Evolutionary conservation across 2,888 invertebrate species (phyloP).

Genomic region (Nomada ruficornis): DNA sequence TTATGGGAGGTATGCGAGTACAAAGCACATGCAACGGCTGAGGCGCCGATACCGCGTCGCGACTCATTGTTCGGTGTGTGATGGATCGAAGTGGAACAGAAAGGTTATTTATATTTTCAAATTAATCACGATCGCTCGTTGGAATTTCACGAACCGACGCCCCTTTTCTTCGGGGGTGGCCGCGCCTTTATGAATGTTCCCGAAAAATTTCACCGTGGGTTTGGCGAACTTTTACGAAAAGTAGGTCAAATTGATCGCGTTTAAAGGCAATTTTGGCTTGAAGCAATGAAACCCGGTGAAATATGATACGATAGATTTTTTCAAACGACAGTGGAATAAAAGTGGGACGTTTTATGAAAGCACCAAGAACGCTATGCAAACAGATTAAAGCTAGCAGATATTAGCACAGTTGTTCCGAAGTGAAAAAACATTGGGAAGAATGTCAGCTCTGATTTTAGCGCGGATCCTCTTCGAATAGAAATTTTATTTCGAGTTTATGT

Average conservation of each 20-base stretch:
- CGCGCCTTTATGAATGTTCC: conserved; percentile 6
- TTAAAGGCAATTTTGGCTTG: too few species aligned
- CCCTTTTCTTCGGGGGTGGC: conserved; percentile 25
- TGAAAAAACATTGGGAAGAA: not conserved
- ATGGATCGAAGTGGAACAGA: conserved; percentile 71
- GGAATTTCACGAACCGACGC: conserved; percentile 26
- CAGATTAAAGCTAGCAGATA: not conserved
- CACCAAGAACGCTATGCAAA: not conserved
- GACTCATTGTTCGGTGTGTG: conserved; percentile 53
- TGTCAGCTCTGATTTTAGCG: not conserved
- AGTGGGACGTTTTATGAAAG: not conserved
- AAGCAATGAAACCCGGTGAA: too few species aligned
- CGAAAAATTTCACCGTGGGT: too few species aligned
- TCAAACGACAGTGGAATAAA: not conserved
- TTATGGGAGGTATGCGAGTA: conserved; percentile 66
- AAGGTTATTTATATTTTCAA: conserved; percentile 76
- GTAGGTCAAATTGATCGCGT: not conserved
- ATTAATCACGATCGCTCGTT: conserved; percentile 71
- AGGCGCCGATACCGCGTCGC: conserved; percentile 50
- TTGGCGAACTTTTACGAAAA: not conserved
- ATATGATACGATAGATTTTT: too few species aligned
- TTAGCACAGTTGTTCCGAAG: not conserved
- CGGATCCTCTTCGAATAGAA: not conserved
- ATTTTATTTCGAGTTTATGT: conserved; percentile 8
- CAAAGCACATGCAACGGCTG: conserved; percentile 48